Evolutionary conservation across 2,888 invertebrate genomes (phyloP), one percentile per base, ranked within the genome.

Genomic region (Drosophila suboccidentalis): DNA sequence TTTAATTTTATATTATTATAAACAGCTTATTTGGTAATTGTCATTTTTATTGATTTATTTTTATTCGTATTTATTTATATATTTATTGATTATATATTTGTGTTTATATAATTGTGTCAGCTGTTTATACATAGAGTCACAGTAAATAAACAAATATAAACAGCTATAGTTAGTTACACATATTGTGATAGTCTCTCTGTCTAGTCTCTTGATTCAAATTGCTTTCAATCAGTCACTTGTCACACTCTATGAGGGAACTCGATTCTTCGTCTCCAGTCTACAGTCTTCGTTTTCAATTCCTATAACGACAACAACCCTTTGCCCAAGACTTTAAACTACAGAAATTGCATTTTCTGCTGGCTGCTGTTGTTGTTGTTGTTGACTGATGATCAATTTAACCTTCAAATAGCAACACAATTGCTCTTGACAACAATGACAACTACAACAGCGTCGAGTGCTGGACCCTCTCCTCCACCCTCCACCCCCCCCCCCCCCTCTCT

Each of bases 361-460:
- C 55, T 38, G 36, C 29, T 36, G 55, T 38, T 13, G 10, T 9
- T 44, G 61, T 38, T 44, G 61, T 38, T 53, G 53, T 13, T 43
- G 66, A 62, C 22, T 69, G 77, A 74, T 84, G 77, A 84, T 89
- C 78, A 89, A 87, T 84, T 84, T 81, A 89, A 84, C 84, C 84
- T 84, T 89, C 87, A 83, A 78, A 81, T 83, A 66, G 67, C 68
- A 58, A 64, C 67, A 80, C 73, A 80, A 82, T 80, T 80, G 70
- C 80, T 67, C 78, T 81, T 76, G 82, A 85, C 71, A 77, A 73
- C 79, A 75, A 83, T 75, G 67, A 82, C 71, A 79, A 63, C 72
- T 75, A 53, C 72, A 75, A 53, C 62, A 62, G 62, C 46, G 36
- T 36, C 49, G 51, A 61, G 54, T 53, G 59, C 36, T 57, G 43